Conservation (phyloP, 2,888 invertebrate genomes). For the Dryobotodes eremita region DNA sequence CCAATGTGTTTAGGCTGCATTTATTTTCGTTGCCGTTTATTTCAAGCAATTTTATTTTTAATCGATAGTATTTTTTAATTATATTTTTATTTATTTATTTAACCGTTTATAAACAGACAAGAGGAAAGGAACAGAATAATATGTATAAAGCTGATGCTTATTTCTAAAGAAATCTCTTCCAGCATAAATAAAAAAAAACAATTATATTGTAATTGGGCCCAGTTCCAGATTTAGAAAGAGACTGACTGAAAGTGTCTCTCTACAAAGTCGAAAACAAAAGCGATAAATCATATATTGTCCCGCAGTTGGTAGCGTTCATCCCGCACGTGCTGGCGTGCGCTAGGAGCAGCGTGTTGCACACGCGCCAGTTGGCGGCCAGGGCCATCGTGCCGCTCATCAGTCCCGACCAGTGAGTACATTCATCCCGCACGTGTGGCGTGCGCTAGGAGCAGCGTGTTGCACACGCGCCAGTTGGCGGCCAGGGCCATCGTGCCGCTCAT, state of each 20-base stretch:
- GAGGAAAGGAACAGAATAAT: too few relatives aligned
- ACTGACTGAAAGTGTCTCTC: not conserved
- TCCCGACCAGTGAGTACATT: slow-evolving; percentile 68
- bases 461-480: slow-evolving; percentile 92
- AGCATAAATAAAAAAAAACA: not conserved
- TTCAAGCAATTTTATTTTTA: too few relatives aligned
- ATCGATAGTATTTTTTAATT: too few relatives aligned
- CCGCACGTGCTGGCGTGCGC: slow-evolving; percentile 92
- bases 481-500: slow-evolving; percentile 88
- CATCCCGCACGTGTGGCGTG: too few relatives aligned
- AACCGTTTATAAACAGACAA: too few relatives aligned
- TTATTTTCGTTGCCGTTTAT: too few relatives aligned
- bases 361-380: slow-evolving; percentile 93
- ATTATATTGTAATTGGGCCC: not conserved
- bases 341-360: slow-evolving; percentile 92
- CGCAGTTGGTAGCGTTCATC: slow-evolving; percentile 92
- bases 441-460: too few relatives aligned
- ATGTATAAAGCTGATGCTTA: too few relatives aligned
- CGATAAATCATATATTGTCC: not conserved
- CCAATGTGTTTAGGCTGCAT: too few relatives aligned
- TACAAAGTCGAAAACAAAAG: too few relatives aligned
- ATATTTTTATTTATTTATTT: too few relatives aligned
- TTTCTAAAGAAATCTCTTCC: too few relatives aligned
- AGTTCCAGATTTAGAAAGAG: not conserved
- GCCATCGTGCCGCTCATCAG: slow-evolving; percentile 86